Conservation (phyloP, 2,888 invertebrate species). For the Lasioglossum morio region DNA sequence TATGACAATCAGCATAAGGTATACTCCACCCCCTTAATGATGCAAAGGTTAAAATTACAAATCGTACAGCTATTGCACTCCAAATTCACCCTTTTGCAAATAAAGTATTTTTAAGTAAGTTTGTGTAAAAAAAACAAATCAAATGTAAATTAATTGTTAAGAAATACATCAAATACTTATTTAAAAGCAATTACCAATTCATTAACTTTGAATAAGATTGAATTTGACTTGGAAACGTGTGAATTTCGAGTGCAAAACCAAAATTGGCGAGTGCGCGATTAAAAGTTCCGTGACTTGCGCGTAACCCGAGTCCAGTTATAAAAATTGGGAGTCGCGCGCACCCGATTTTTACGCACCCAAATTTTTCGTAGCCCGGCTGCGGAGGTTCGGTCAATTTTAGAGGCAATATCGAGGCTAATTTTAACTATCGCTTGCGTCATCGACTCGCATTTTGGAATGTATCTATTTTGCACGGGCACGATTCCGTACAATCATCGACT, state of each 20-base stretch:
- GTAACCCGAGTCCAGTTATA: constrained; percentile 30
- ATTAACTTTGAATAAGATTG: too few species aligned
- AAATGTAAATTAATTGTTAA: too few species aligned
- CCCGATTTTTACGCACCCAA: constrained; percentile 13
- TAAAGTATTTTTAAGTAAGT: too few species aligned
- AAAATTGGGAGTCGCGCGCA: background rate
- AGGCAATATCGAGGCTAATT: constrained; percentile 69
- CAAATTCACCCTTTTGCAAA: too few species aligned
- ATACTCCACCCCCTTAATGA: accelerated
- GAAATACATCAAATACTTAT: too few species aligned
- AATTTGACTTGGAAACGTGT: too few species aligned
- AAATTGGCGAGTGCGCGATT: background rate
- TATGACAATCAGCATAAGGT: background rate
- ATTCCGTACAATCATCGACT: background rate
- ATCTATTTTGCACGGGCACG: constrained; percentile 31
- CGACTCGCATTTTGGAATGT: constrained; percentile 36
- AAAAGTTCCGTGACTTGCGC: background rate
- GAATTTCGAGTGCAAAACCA: too few species aligned
- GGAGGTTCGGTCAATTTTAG: constrained; percentile 63
- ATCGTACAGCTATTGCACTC: too few species aligned
- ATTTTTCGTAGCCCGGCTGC: constrained; percentile 36
- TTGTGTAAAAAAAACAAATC: too few species aligned
- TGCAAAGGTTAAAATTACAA: background rate
- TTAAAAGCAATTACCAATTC: too few species aligned
- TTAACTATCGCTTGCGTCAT: constrained; percentile 63